A percentile compares a stretch with the other conserved stretches of the same genome.
phyloP scores from a whole-genome alignment of 2,113 vertebrate genomes.

The Oncorhynchus tshawytscha region DNA sequence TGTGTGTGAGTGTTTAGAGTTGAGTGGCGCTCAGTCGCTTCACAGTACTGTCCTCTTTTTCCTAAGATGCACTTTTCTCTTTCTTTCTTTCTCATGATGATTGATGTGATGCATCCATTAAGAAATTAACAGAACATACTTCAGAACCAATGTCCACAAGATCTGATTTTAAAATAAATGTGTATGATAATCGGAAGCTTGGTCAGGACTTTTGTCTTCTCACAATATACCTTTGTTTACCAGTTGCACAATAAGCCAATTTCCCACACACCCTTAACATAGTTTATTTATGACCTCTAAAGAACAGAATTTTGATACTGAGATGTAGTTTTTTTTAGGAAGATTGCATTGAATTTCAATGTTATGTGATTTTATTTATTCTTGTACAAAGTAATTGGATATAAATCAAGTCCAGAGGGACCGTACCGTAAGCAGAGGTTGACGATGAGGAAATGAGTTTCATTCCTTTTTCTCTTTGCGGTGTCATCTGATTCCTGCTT shows the following conservation, averaged over 20 bases:
- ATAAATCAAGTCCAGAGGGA: too few relatives aligned
- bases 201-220: neutral
- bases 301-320: too few relatives aligned
- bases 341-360: neutral
- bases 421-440: too few relatives aligned
- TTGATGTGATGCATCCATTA: slow-evolving; percentile 12
- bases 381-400: too few relatives aligned
- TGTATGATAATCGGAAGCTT: slow-evolving; percentile 6
- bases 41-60: slow-evolving; percentile 21
- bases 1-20: slow-evolving; percentile 1
- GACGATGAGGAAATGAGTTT: neutral
- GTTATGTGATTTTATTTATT: too few relatives aligned
- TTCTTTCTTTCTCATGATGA: slow-evolving; percentile 14
- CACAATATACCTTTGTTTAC: too few relatives aligned
- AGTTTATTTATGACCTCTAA: too few relatives aligned
- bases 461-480: neutral
- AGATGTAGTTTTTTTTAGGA: neutral
- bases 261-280: too few relatives aligned
- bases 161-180: slow-evolving; percentile 33
- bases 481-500: neutral
- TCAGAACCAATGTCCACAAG: slow-evolving; percentile 20
- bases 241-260: too few relatives aligned
- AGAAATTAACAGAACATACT: neutral
- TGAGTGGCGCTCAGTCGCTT: slow-evolving; percentile 11
- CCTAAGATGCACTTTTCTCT: slow-evolving; percentile 32